Evolutionary conservation across 2,888 invertebrate genomes (phyloP), one percentile per base, ranked within the genome.

Genomic region (Tanytarsus gracilentus): DNA sequence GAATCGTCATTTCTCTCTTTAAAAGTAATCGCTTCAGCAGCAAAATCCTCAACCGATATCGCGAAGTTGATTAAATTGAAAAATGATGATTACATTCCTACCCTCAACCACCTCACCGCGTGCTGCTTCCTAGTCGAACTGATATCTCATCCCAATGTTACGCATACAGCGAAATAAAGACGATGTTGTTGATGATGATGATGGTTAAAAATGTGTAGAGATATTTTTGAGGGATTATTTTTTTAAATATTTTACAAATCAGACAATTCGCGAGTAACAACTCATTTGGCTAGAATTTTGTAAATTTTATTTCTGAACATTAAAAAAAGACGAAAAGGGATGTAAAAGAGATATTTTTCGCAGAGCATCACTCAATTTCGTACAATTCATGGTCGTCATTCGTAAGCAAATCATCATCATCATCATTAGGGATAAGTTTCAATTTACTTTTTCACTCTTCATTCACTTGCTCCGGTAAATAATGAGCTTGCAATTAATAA

Each of bases 31-130:
- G 1, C 33, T 18, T 26, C 4, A 33, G 18, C 7, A 21, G 16
- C 18, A 27, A 58, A 58, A 58, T 58, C 58, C 58, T 39, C 23
- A n/a, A 40, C 36, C 58, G 58, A 58, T 58, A 48, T 48, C 48
- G 21, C 27, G 25, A 48, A 58, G 58, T 58, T 58, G 58, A 58
- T 58, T 58, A 58, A 58, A 58, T 58, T 58, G 58, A 58, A 58
- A 58, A 58, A 58, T 58, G 58, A 58, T 58, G 58, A 58, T 58
- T 58, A 58, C 48, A 58, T 40, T 48, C 30, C 40, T 39, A n/a
- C 33, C n/a, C 23, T 44, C 44, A 16, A 44, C 23, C 21, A 18
- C 21, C 44, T 18, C 23, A n/a, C 9, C 23, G 18, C 21, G 18
- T 44, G 4, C 9, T 44, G 9, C 33, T 33, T 33, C 6, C 33